Percentiles rank a stretch among this genome's conserved stretches.
phyloP scores from a whole-genome alignment of 2,113 vertebrate species.

The Triplophysa tibetana region DNA sequence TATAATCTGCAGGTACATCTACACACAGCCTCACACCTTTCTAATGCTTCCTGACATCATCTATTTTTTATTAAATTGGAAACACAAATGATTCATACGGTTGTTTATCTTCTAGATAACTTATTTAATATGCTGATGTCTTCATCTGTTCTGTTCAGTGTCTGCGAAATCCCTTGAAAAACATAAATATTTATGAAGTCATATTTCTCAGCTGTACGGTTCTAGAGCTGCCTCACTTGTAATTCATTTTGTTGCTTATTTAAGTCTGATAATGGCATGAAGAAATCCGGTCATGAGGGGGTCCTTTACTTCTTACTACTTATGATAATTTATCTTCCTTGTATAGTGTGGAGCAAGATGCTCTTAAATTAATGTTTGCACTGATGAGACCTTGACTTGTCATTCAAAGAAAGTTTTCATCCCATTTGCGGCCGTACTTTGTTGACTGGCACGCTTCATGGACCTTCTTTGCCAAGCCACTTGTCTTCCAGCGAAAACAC shows the following conservation, averaged over 20 bases:
- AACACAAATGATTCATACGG: background rate
- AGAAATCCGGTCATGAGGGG: slow-evolving; percentile 1
- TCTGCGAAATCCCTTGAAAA: slow-evolving; percentile 22
- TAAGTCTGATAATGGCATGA: slow-evolving; percentile 4
- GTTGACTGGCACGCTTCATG: slow-evolving; percentile 2
- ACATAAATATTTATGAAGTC: slow-evolving; percentile 17
- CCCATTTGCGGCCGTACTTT: background rate
- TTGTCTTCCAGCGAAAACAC: slow-evolving; percentile 26
- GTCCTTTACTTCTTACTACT: background rate
- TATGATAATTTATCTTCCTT: background rate
- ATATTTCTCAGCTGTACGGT: background rate
- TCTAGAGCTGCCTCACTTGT: background rate
- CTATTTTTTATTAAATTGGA: background rate
- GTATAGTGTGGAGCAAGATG: background rate
- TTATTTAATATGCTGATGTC: slow-evolving; percentile 33
- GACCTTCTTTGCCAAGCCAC: slow-evolving; percentile 27
- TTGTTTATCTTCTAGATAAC: background rate
- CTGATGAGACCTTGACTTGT: slow-evolving; percentile 36
- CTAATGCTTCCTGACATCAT: background rate
- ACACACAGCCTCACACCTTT: background rate
- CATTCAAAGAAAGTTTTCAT: slow-evolving; percentile 26
- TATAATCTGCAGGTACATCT: background rate
- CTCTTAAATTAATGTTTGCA: slow-evolving; percentile 30
- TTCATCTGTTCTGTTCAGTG: background rate
- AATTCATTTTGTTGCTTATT: slow-evolving; percentile 27